Base-by-base conservation (phyloP, 2,797 vertebrate species). In the Acrocephalus scirpaceus region DNA sequence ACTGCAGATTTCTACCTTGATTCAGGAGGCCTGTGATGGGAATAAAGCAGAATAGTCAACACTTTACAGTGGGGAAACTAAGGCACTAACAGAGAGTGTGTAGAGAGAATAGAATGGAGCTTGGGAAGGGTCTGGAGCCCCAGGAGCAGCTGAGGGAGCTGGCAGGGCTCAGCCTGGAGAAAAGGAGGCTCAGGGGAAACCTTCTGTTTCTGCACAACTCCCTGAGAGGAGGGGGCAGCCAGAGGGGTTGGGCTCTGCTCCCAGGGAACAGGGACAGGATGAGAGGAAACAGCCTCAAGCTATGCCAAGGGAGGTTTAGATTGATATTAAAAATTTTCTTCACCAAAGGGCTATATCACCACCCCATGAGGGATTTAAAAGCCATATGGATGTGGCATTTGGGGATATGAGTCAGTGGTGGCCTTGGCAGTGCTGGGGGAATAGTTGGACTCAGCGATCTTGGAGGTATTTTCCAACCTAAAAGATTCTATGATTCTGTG, bases 221-320 rank as follows among this genome's bases (percentile, higher is more conserved):
- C 45, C 27, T 83, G 57, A 4, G 44, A 57, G 38, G 57, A 76
- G n/a, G 7, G 11, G 17, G 2, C 16, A 83, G 57, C 14, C 0
- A 0, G 17, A 5, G 17, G 21, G 2, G 3, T 18, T 0, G 0
- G 42, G 27, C 3, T 76, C 1, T 67, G 5, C 11, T 51, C 23
- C 2, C 23, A 13, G 36, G 10, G 13, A 38, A 26, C 25, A 76
- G 36, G 7, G n/a, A 64, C 27, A 45, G 38, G 16, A 70, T 1
- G 8, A 76, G 20, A 45, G n/a, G 29, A 1, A 64, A 71, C 0
- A 0, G n/a, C 21, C 29, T 40, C 5, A 8, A 1, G 12, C 13
- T 65, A 15, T 1, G 10, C 7, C n/a, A 22, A 11, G 29, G 10
- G 17, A 51, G 7, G 8, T 26, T 30, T 64, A 71, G 16, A 22